phyloP scores from a whole-genome alignment of 1,140 invertebrate species.

The Protaetia brevitarsis region DNA sequence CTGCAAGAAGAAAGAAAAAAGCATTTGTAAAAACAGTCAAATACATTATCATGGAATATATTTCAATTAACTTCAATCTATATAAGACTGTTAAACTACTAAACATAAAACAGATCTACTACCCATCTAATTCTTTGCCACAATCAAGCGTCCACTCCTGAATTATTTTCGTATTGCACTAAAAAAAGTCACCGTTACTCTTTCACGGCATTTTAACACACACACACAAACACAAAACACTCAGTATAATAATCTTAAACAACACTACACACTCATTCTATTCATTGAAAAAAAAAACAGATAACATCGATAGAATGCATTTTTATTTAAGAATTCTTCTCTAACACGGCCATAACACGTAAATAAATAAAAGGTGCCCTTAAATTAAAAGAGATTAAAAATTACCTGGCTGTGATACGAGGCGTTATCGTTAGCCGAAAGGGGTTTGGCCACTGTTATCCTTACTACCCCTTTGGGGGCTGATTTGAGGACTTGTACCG shows the following conservation, averaged over 20 bases:
- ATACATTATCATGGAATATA: too few species aligned
- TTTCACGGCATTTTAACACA: constrained; percentile 28
- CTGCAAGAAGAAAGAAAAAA: too few species aligned
- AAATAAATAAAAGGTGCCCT: too few species aligned
- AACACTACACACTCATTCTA: background rate
- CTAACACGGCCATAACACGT: too few species aligned
- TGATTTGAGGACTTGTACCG: constrained; percentile 77
- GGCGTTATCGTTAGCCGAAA: constrained; percentile 67
- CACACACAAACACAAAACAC: constrained; percentile 12
- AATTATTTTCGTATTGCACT: constrained; percentile 44
- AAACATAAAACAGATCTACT: constrained; percentile 27
- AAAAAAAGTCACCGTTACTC: constrained; percentile 39
- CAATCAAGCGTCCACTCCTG: constrained; percentile 41
- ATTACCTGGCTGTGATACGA: constrained; percentile 58
- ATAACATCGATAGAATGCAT: too few species aligned
- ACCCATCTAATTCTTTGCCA: constrained; percentile 38
- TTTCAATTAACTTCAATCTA: too few species aligned
- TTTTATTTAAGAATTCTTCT: too few species aligned
- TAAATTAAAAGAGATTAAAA: too few species aligned
- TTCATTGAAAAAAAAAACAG: too few species aligned
- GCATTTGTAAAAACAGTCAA: too few species aligned
- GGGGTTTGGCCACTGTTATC: constrained; percentile 83
- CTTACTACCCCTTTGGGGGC: constrained; percentile 75
- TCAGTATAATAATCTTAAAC: background rate
- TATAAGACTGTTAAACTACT: too few species aligned